Conservation (phyloP, 1,140 invertebrate genomes). For the Diabrotica virgifera region DNA sequence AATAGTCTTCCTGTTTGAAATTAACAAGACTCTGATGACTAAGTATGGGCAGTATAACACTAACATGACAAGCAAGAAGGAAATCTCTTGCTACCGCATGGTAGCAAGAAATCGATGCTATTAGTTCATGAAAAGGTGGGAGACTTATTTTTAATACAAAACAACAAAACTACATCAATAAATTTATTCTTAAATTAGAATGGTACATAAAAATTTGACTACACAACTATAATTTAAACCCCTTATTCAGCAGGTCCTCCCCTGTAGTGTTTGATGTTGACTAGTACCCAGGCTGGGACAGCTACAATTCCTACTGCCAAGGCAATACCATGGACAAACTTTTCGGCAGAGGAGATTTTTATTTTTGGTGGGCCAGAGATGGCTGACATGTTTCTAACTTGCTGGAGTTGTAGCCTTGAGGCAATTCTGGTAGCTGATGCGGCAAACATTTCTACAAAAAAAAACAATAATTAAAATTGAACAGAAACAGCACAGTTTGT, state of each 20-base stretch:
- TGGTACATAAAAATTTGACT: background rate
- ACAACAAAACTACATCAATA: no score
- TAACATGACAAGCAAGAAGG: no score
- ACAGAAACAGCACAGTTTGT: background rate
- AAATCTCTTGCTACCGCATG: no score
- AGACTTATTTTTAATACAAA: no score
- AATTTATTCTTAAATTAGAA: conserved; percentile 5
- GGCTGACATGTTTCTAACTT: conserved; percentile 28
- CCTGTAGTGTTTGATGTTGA: conserved; percentile 37
- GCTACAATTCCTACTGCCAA: conserved; percentile 26
- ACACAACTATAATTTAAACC: background rate
- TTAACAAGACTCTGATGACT: no score
- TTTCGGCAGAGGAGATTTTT: conserved; percentile 34
- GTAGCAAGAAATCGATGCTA: no score
- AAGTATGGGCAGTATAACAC: no score
- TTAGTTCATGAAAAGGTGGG: no score
- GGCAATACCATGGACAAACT: conserved; percentile 30
- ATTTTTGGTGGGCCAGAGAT: conserved; percentile 35
- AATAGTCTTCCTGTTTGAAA: no score
- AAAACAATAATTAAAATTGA: background rate
- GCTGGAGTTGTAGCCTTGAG: conserved; percentile 19
- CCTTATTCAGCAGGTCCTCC: background rate
- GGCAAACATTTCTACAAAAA: conserved; percentile 24
- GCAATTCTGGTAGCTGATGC: conserved; percentile 21
- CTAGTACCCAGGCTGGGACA: conserved; percentile 34